Percentiles rank a stretch among this genome's conserved stretches.
phyloP scores from a whole-genome alignment of 2,113 vertebrate species.

The Vombatus ursinus region DNA sequence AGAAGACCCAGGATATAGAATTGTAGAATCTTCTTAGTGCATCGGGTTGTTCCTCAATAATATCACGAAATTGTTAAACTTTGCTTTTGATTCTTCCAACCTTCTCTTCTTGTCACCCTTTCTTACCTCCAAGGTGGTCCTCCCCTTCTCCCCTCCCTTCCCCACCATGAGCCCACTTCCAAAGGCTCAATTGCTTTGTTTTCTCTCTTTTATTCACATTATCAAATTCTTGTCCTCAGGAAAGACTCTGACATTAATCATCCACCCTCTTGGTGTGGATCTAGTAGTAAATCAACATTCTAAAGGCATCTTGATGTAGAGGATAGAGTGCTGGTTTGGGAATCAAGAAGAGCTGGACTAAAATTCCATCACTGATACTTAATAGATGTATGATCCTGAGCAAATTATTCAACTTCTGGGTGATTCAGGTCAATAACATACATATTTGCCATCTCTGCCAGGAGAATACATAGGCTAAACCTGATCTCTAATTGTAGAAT shows the following conservation, averaged over 20 bases:
- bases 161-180: not conserved
- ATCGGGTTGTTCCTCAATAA: not conserved
- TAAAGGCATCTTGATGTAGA: not conserved
- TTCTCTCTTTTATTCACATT: not conserved
- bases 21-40: not conserved
- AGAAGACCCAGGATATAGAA: not conserved
- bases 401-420: not conserved
- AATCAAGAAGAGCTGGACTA: not conserved
- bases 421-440: not conserved
- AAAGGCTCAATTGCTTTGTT: not conserved
- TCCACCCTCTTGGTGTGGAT: not conserved
- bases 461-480: not conserved
- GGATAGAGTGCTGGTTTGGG: not conserved
- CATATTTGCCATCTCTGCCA: not conserved
- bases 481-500: not conserved
- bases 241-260: not conserved
- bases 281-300: not conserved
- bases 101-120: not conserved
- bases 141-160: not conserved
- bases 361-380: not conserved
- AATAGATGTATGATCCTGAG: not conserved
- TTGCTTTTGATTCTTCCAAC: not conserved
- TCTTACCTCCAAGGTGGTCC: not conserved
- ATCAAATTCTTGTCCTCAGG: not conserved
- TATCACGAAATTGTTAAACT: not conserved